These are phyloP conservation scores for Heliconius charithonia DNA, from an alignment of 2,888 invertebrate genomes.

Conservation along the genomic window DNA sequence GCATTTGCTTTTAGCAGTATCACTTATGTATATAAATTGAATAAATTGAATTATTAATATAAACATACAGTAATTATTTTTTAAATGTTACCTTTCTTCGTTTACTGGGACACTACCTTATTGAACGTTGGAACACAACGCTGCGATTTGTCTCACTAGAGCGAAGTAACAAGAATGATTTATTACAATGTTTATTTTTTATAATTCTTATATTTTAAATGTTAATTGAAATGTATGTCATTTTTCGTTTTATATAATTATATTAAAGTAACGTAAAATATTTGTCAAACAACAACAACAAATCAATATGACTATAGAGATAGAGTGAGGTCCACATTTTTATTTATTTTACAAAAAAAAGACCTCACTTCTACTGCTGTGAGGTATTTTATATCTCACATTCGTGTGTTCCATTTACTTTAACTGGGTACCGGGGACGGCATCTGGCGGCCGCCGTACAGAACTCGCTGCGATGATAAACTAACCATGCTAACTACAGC, in stretches of 20 bases:
- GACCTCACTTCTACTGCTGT: not conserved
- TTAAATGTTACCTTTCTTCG: not conserved
- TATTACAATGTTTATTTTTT: not conserved
- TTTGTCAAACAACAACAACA: too few relatives aligned
- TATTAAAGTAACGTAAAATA: too few relatives aligned
- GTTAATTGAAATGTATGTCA: too few relatives aligned
- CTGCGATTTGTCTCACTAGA: not conserved
- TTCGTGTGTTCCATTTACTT: not conserved
- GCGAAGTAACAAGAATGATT: not conserved
- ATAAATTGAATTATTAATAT: not conserved
- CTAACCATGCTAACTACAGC: conserved; percentile 47
- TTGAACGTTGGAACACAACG: not conserved
- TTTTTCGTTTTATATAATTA: too few relatives aligned
- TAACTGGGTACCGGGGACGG: conserved; percentile 54
- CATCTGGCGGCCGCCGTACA: conserved; percentile 63
- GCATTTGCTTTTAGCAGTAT: not conserved
- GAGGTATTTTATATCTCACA: not conserved
- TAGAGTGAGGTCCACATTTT: not conserved
- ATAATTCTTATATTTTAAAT: too few relatives aligned
- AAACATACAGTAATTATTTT: not conserved
- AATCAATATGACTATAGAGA: too few relatives aligned
- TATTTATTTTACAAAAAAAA: not conserved
- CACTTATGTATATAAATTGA: not conserved
- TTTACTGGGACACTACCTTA: not conserved
- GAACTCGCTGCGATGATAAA: conserved; percentile 55